phyloP scores from a whole-genome alignment of 2,113 vertebrate species.

The Malurus melanocephalus region DNA sequence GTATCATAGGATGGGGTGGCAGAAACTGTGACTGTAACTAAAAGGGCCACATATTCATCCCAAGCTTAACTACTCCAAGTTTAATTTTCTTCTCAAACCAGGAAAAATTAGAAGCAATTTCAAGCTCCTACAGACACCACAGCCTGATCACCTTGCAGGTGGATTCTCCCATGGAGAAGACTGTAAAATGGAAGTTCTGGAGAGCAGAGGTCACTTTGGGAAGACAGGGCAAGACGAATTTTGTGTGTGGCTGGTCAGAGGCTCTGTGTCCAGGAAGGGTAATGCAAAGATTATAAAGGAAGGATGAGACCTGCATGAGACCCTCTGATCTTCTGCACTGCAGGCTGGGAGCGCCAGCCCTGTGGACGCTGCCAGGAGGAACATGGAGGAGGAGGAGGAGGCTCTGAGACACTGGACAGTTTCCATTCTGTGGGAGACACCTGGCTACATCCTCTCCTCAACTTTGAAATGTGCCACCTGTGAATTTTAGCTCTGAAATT shows the following conservation, averaged over 20 bases:
- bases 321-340: background rate
- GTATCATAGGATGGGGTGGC: background rate
- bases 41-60: background rate
- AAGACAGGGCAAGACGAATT: background rate
- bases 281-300: background rate
- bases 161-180: background rate
- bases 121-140: background rate
- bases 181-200: background rate
- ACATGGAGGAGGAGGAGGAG: fast-evolving
- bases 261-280: background rate
- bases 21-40: background rate
- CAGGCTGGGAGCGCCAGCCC: background rate
- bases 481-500: background rate
- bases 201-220: background rate
- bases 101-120: background rate
- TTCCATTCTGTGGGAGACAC: background rate
- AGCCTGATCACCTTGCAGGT: background rate
- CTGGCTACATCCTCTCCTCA: background rate
- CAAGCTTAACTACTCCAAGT: background rate
- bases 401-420: background rate
- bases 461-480: background rate
- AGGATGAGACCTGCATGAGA: background rate
- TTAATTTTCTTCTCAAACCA: background rate
- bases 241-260: background rate
- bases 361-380: background rate